Percentiles rank a stretch among this genome's conserved stretches.
These are phyloP conservation scores for Myrmecobius fasciatus DNA, from an alignment of 2,113 vertebrate genomes.

Conservation along the genomic window DNA sequence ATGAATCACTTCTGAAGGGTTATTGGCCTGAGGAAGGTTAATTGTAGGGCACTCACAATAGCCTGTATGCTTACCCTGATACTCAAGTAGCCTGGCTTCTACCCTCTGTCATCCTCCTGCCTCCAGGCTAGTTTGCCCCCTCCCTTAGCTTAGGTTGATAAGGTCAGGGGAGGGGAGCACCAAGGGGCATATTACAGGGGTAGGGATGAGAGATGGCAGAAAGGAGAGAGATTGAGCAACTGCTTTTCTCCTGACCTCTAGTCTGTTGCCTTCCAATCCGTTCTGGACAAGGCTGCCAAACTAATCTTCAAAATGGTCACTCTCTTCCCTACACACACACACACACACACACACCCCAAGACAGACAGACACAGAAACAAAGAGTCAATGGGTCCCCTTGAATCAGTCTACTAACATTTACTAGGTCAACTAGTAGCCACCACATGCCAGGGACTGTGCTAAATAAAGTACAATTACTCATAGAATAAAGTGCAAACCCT, in stretches of 20 bases:
- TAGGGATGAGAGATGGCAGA: no score
- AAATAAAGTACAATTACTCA: not conserved
- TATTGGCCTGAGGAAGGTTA: constrained; percentile 1
- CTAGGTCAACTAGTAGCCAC: not conserved
- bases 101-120: not conserved
- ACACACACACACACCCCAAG: not conserved
- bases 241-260: not conserved
- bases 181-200: not conserved
- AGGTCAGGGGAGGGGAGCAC: not conserved
- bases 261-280: not conserved
- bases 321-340: not conserved
- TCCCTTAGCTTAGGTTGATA: not conserved
- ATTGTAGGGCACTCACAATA: not conserved
- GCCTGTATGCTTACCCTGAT: not conserved
- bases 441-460: not conserved
- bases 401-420: not conserved
- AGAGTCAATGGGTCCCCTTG: not conserved
- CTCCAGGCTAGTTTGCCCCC: not conserved
- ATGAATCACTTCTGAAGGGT: not conserved
- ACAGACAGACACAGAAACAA: not conserved
- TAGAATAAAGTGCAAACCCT: not conserved
- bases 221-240: not conserved
- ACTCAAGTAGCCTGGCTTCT: not conserved
- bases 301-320: not conserved
- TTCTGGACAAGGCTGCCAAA: not conserved